Percentiles rank a stretch among this genome's conserved stretches.
Conservation (phyloP, 2,113 vertebrate genomes). For the Petrocephalus microphthalmus region DNA sequence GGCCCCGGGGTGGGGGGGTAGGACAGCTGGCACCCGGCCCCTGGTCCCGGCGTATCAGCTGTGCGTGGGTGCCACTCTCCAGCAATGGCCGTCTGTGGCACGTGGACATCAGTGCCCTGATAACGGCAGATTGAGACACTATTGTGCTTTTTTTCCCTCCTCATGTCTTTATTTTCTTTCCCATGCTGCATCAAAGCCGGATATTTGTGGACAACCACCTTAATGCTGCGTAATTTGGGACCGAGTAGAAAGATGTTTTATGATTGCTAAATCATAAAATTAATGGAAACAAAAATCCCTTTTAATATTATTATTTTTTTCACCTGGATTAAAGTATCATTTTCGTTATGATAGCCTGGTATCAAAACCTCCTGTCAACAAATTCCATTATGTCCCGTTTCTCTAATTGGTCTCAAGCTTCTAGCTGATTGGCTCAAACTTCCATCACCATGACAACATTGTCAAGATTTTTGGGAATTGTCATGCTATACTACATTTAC, state of each 20-base stretch:
- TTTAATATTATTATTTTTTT: not conserved
- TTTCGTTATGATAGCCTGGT: not conserved
- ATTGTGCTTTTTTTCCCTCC: not conserved
- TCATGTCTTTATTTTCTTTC: not conserved
- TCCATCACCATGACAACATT: slow-evolving; percentile 10
- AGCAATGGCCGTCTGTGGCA: not conserved
- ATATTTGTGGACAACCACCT: not conserved
- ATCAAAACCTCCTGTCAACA: not conserved
- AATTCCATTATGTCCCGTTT: not conserved
- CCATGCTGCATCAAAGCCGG: too few relatives aligned
- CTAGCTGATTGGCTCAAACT: slow-evolving; percentile 4
- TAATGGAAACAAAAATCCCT: not conserved
- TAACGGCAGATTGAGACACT: not conserved
- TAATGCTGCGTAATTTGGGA: not conserved
- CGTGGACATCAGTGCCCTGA: not conserved
- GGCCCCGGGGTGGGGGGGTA: not conserved
- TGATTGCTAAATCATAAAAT: not conserved
- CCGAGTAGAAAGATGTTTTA: not conserved
- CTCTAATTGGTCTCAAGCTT: not conserved
- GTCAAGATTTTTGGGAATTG: not conserved
- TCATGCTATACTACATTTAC: not conserved
- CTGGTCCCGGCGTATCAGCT: not conserved
- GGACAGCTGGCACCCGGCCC: not conserved
- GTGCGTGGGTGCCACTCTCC: not conserved
- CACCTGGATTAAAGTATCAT: not conserved